Base-by-base conservation (phyloP, 2,888 invertebrate species). In the Sinelater perroti region DNA sequence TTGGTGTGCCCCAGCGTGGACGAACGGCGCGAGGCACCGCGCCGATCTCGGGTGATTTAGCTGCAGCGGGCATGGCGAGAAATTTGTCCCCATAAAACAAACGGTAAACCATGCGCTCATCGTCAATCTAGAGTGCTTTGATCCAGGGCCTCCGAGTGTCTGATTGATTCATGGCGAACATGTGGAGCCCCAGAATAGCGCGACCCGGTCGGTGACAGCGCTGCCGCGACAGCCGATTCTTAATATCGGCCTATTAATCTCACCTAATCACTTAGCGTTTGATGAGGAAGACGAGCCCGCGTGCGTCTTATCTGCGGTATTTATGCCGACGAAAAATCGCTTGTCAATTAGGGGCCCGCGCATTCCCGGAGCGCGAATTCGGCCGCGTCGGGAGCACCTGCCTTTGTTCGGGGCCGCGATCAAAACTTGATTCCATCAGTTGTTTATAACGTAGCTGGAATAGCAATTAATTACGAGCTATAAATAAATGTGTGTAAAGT, bases 151-250 rank as follows among this genome's bases (percentile, higher is more conserved):
- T 66, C 66, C 62, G 68, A 64, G 66, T 64, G 68, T 65, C 69
- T 73, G 74, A 77, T 75, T 77, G 77, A 77, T 77, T 75, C 75
- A 77, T 77, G 67, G 72, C 71, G 62, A 71, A 74, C 77, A 77
- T 74, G 73, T 77, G 77, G 74, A 66, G 62, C 63, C 66, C 67
- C 57, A 63, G 62, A 66, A 59, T 64, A 67, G 64, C 67, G 61
- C 64, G 65, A 47, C 57, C 60, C 54, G 56, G 63, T 50, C 55
- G 59, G 63, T 61, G 65, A 62, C 63, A 64, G 67, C 65, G 66
- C 65, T 59, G 50, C 45, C 56, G 56, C 58, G 60, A 58, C 60
- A 56, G 38, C 53, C 61, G 63, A 67, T 66, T 69, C 67, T 66
- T 67, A 66, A 67, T 67, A 67, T 67, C 64, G 56, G 56, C 63